A percentile compares a stretch with the other conserved stretches of the same genome.
phyloP scores from a whole-genome alignment of 2,888 invertebrate genomes.

The Philopedon plagiatum region DNA sequence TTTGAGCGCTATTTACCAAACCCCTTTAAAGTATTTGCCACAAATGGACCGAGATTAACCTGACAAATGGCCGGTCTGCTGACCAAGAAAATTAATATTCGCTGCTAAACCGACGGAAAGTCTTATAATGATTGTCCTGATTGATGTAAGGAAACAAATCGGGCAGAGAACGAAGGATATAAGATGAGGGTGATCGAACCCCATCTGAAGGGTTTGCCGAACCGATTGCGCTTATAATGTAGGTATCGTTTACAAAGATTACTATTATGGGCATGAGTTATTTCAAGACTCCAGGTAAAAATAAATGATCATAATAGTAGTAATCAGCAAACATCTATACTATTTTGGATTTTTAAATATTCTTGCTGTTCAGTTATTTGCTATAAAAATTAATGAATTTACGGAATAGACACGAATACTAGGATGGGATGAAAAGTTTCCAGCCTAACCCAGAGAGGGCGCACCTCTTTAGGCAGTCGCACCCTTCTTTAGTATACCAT shows the following conservation, averaged over 20 bases:
- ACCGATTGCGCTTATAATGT: conserved; percentile 14
- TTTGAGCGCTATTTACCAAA: conserved; percentile 16
- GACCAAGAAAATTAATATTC: conserved; percentile 50
- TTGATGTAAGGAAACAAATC: conserved; percentile 45
- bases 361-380: too few relatives aligned
- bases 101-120: conserved; percentile 31
- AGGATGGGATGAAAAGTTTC: too few relatives aligned
- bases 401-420: too few relatives aligned
- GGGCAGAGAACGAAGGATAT: conserved; percentile 19
- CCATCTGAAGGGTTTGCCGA: conserved; percentile 11
- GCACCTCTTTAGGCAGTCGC: too few relatives aligned
- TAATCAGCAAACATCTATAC: too few relatives aligned
- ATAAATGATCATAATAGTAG: too few relatives aligned
- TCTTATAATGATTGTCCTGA: conserved; percentile 42
- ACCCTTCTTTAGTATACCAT: too few relatives aligned
- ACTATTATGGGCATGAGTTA: too few relatives aligned
- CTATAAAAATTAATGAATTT: too few relatives aligned
- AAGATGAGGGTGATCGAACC: conserved; percentile 37
- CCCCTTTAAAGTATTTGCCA: conserved; percentile 27
- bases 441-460: too few relatives aligned
- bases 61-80: conserved; percentile 40
- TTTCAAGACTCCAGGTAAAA: too few relatives aligned
- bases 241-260: not conserved
- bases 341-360: too few relatives aligned
- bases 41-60: conserved; percentile 39